These are phyloP conservation scores for Sycophila texana DNA, from an alignment of 2,888 invertebrate species.

Conservation along the genomic window DNA sequence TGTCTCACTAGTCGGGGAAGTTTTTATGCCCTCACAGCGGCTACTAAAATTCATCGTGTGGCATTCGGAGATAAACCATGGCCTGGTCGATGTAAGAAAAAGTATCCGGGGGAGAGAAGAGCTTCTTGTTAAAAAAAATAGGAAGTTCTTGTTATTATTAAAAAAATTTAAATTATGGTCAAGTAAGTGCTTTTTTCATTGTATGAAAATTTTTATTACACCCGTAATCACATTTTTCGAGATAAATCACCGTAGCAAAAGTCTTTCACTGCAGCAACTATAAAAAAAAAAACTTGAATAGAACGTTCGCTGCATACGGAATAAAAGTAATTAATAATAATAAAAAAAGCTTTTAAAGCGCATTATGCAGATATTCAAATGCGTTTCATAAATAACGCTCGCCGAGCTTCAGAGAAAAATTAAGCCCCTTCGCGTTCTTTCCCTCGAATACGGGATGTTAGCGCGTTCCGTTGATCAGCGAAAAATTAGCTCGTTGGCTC, in stretches of 20 bases:
- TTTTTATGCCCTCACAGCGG: slow-evolving; percentile 16
- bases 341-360: no score
- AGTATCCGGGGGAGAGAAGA: neutral
- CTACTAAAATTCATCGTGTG: slow-evolving; percentile 17
- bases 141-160: neutral
- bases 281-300: no score
- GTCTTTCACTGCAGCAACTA: no score
- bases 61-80: neutral
- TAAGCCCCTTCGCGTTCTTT: neutral
- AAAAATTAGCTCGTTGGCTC: neutral
- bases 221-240: no score
- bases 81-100: neutral
- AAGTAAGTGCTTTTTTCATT: no score
- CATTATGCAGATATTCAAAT: no score
- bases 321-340: no score
- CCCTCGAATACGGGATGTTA: neutral
- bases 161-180: no score
- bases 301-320: no score
- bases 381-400: neutral
- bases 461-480: slow-evolving; percentile 17
- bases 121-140: neutral
- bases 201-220: no score
- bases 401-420: neutral
- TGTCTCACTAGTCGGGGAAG: slow-evolving; percentile 10
- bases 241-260: no score